These are phyloP conservation scores for Dioctria linearis DNA, from an alignment of 2,888 invertebrate species.

Conservation along the genomic window DNA sequence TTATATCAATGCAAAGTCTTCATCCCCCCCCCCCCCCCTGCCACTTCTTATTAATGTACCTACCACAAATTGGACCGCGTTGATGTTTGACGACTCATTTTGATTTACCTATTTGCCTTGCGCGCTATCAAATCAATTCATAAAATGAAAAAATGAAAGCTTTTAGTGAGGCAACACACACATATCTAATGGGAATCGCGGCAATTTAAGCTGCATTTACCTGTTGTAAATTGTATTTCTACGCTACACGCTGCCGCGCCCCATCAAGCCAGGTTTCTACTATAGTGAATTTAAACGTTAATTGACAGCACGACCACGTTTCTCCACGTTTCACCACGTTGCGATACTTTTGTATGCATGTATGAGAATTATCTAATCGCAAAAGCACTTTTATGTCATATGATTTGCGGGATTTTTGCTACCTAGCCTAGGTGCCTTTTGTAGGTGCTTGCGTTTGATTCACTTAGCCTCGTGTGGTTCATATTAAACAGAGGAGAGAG, in stretches of 20 bases:
- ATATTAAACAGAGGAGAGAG: not conserved
- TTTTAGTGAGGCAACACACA: not conserved
- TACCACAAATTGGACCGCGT: not conserved
- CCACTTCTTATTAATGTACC: not conserved
- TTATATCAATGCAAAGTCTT: too few relatives aligned
- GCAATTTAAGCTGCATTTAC: constrained; percentile 23
- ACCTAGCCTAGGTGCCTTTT: not conserved
- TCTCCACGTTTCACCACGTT: not conserved
- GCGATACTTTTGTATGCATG: not conserved
- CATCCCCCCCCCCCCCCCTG: too few relatives aligned
- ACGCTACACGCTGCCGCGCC: not conserved
- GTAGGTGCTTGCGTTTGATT: too few relatives aligned
- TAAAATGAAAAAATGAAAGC: not conserved
- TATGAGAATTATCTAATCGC: constrained; percentile 34
- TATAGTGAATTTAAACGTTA: not conserved
- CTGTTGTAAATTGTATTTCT: not conserved
- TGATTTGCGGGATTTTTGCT: constrained; percentile 18
- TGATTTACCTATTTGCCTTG: not conserved
- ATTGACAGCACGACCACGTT: constrained; percentile 15
- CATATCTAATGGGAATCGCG: not conserved
- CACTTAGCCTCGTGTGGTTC: not conserved
- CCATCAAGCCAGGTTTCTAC: not conserved
- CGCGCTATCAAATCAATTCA: constrained; percentile 9
- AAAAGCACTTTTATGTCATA: constrained; percentile 33
- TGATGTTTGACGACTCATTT: not conserved